Evolutionary conservation across 2,888 invertebrate genomes (phyloP).

Genomic region (Harpagoxenus sublaevis): DNA sequence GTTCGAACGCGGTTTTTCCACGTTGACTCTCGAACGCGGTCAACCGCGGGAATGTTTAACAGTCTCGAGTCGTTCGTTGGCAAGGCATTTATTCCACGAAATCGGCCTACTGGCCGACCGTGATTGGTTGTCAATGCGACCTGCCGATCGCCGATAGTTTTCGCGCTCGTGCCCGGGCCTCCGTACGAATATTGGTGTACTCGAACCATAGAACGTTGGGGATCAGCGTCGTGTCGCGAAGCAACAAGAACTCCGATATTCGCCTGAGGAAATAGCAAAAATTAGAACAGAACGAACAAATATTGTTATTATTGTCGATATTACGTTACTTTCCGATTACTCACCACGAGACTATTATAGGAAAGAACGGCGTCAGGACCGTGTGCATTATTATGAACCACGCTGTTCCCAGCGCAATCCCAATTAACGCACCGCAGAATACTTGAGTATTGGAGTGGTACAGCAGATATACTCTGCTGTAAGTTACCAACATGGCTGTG

Average conservation of each 20-base stretch:
- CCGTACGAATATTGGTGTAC: conserved; percentile 95
- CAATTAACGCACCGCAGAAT: conserved; percentile 92
- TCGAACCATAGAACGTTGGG: conserved; percentile 98
- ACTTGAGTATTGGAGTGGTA: conserved; percentile 95
- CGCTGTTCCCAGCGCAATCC: conserved; percentile 91
- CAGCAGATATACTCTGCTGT: conserved; percentile 93
- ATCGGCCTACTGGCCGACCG: conserved; percentile 84
- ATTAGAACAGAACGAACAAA: conserved; percentile 13
- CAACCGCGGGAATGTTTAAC: conserved; percentile 25
- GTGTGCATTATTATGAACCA: conserved; percentile 95
- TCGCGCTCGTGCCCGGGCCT: conserved; percentile 92
- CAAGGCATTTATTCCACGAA: conserved; percentile 70
- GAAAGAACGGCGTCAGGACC: conserved; percentile 94
- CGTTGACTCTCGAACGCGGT: background rate
- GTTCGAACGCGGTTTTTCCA: background rate
- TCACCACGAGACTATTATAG: conserved; percentile 94
- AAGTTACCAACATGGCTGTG: conserved; percentile 89
- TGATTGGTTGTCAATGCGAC: conserved; percentile 92
- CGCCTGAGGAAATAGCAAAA: conserved; percentile 88
- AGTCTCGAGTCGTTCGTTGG: conserved; percentile 24
- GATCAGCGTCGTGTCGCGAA: conserved; percentile 95
- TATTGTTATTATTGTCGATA: background rate
- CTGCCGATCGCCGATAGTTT: conserved; percentile 92
- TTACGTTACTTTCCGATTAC: conserved; percentile 80
- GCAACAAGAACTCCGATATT: conserved; percentile 93